phyloP scores from a whole-genome alignment of 2,888 invertebrate species.

The Balanococcus diminutus region DNA sequence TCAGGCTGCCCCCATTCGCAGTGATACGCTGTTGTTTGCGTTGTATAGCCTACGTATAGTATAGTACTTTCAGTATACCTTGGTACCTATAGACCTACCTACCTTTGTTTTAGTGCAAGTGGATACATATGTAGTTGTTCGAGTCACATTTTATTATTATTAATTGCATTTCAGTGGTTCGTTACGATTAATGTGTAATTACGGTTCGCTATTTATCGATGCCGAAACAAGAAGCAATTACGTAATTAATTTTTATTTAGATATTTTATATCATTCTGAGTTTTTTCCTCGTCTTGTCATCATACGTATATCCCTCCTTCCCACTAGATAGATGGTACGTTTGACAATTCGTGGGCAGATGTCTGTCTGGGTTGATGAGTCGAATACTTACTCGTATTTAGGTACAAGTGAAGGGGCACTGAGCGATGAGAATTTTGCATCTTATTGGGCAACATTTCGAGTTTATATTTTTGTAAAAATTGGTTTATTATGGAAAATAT shows the following conservation, averaged over 20 bases:
- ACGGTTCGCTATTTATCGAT: not conserved
- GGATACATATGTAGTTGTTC: not conserved
- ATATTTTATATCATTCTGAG: no score
- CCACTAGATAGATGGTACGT: no score
- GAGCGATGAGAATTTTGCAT: no score
- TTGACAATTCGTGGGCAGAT: no score
- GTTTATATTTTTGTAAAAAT: no score
- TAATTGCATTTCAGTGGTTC: not conserved
- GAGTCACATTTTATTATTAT: not conserved
- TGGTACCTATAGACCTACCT: not conserved
- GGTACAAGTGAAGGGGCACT: no score
- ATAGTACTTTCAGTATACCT: not conserved
- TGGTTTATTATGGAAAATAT: no score
- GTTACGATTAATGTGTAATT: not conserved
- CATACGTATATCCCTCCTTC: no score
- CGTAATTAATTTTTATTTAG: not conserved
- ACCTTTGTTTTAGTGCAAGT: not conserved
- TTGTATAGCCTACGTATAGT: not conserved
- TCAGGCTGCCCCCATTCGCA: not conserved
- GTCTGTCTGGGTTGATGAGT: no score
- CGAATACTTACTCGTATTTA: no score
- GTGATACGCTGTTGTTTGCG: not conserved
- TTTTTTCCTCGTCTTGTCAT: no score
- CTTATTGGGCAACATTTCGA: no score
- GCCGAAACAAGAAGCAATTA: not conserved